phyloP scores from a whole-genome alignment of 2,888 invertebrate genomes.

The Drosophila borborema region DNA sequence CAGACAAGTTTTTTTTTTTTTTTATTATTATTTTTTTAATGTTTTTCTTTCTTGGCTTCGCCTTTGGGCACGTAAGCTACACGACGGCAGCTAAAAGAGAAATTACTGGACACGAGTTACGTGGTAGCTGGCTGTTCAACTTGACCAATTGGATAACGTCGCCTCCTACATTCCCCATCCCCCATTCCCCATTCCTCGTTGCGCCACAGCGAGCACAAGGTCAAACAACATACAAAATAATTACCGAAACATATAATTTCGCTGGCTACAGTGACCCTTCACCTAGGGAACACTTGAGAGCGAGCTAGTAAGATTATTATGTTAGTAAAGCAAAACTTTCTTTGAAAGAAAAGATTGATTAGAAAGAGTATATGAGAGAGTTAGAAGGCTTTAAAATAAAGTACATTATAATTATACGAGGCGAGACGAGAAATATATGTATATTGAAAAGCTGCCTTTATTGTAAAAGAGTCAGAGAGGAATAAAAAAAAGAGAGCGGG shows the following conservation, averaged over 20 bases:
- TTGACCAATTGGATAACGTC: constrained; percentile 53
- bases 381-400: not conserved
- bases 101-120: constrained; percentile 62
- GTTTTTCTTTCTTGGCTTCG: constrained; percentile 42
- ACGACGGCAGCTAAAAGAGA: constrained; percentile 51
- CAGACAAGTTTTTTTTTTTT: constrained; percentile 64
- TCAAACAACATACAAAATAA: constrained; percentile 13
- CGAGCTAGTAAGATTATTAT: not conserved
- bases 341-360: not conserved
- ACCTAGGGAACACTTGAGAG: not conserved
- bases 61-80: constrained; percentile 50
- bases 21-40: constrained; percentile 33
- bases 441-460: no score
- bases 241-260: constrained; percentile 3
- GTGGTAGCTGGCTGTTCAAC: constrained; percentile 32
- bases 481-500: no score
- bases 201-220: constrained; percentile 42
- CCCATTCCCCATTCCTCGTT: constrained; percentile 4
- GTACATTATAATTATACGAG: not conserved
- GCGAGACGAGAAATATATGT: no score
- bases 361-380: not conserved
- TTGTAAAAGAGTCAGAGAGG: no score
- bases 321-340: not conserved
- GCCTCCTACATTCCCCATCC: not conserved
- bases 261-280: not conserved